These are phyloP conservation scores for Enteromius paludinosus DNA, from an alignment of 2,797 vertebrate genomes.

Conservation along the genomic window DNA sequence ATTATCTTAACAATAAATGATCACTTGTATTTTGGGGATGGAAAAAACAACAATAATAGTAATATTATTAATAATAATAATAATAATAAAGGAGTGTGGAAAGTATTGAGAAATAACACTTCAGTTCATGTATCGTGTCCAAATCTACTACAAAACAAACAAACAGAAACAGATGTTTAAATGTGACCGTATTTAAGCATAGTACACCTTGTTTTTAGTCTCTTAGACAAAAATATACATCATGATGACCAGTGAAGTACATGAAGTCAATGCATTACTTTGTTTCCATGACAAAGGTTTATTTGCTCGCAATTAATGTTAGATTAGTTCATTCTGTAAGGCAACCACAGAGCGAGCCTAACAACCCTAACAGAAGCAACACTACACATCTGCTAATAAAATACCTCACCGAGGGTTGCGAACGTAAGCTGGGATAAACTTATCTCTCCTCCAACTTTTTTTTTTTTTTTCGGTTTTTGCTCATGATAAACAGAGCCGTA, in stretches of 20 bases:
- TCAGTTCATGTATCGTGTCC: not conserved
- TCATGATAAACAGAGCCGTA: slow-evolving; percentile 79
- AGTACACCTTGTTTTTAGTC: too few relatives aligned
- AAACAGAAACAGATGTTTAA: not conserved
- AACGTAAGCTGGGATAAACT: slow-evolving; percentile 34
- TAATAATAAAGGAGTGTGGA: not conserved
- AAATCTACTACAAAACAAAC: not conserved
- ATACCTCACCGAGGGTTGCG: slow-evolving; percentile 1
- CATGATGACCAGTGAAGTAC: not conserved
- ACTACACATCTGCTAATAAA: slow-evolving; percentile 12
- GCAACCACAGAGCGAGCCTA: not conserved
- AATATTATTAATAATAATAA: too few relatives aligned
- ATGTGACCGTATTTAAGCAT: not conserved
- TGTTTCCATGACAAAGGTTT: not conserved
- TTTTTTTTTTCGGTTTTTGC: slow-evolving; percentile 56
- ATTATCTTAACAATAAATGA: too few relatives aligned
- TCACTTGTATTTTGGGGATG: too few relatives aligned
- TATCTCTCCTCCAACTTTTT: slow-evolving; percentile 62
- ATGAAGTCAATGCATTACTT: not conserved
- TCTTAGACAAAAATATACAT: too few relatives aligned
- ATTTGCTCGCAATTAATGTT: not conserved
- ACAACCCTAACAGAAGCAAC: not conserved
- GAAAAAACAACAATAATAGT: too few relatives aligned
- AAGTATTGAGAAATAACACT: not conserved
- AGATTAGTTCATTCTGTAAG: not conserved